These are phyloP conservation scores for Apamea crenata DNA, from an alignment of 2,888 invertebrate genomes.

Conservation along the genomic window DNA sequence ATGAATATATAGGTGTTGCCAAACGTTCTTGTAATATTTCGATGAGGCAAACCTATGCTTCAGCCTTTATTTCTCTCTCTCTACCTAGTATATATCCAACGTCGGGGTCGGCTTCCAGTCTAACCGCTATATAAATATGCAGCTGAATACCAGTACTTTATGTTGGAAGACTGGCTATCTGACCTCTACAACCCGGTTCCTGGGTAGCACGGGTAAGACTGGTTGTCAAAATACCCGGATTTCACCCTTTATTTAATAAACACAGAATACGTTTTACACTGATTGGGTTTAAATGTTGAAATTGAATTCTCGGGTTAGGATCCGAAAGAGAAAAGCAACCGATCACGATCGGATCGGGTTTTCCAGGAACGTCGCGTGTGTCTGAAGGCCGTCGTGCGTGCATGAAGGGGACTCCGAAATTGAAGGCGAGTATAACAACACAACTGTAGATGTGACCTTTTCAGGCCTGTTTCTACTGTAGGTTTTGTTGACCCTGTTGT, in stretches of 20 bases:
- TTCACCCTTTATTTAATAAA: not conserved
- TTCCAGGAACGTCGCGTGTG: constrained; percentile 6
- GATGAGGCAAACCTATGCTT: too few species aligned
- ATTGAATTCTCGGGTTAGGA: not conserved
- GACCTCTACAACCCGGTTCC: too few species aligned
- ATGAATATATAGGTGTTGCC: not conserved
- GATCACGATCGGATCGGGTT: not conserved
- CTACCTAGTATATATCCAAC: not conserved
- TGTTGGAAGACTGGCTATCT: too few species aligned
- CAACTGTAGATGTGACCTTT: not conserved
- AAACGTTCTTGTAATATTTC: not conserved
- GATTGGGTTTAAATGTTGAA: not conserved
- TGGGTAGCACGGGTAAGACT: too few species aligned
- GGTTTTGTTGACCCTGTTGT: not conserved
- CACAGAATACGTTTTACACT: not conserved
- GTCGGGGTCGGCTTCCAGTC: not conserved
- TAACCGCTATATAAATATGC: not conserved
- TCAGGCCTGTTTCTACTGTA: not conserved
- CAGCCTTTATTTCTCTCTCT: not conserved
- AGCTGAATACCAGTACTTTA: not conserved
- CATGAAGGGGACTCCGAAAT: constrained; percentile 35
- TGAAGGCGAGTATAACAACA: constrained; percentile 20
- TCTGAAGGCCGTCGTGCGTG: constrained; percentile 24
- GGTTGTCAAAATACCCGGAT: not conserved
- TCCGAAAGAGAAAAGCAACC: not conserved